A percentile compares a stretch with the other conserved stretches of the same genome.
These are phyloP conservation scores for Mimumesa dahlbomi DNA, from an alignment of 2,888 invertebrate genomes.

Conservation along the genomic window DNA sequence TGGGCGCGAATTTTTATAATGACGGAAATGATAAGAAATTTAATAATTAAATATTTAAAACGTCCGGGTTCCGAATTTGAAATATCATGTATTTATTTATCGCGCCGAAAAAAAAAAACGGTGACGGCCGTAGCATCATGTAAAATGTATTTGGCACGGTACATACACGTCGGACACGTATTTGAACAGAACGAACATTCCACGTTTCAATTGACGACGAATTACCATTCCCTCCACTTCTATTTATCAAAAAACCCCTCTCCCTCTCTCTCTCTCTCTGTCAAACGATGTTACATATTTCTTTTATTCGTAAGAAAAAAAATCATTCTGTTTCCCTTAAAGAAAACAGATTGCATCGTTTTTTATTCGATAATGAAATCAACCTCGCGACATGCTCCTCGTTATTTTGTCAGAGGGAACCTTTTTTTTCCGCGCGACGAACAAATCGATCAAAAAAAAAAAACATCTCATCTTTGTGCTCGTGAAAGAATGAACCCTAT, in stretches of 20 bases:
- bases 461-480: not conserved
- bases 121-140: too few species aligned
- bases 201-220: not conserved
- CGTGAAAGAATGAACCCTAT: not conserved
- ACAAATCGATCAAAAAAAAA: slow-evolving; percentile 20
- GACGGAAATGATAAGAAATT: too few species aligned
- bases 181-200: not conserved
- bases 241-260: not conserved
- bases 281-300: too few species aligned
- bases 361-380: not conserved
- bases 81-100: too few species aligned
- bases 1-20: too few species aligned
- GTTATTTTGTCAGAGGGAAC: not conserved
- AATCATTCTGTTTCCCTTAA: not conserved
- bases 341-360: not conserved
- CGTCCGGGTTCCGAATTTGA: too few species aligned
- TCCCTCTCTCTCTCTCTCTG: too few species aligned
- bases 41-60: too few species aligned
- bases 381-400: not conserved
- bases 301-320: not conserved
- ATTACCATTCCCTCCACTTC: not conserved
- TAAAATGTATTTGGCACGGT: too few species aligned
- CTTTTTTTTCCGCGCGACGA: not conserved
- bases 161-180: too few species aligned
- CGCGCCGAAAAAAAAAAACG: too few species aligned